Evolutionary conservation across 2,113 vertebrate genomes (phyloP).

Genomic region (Gymnocephalus cernua): DNA sequence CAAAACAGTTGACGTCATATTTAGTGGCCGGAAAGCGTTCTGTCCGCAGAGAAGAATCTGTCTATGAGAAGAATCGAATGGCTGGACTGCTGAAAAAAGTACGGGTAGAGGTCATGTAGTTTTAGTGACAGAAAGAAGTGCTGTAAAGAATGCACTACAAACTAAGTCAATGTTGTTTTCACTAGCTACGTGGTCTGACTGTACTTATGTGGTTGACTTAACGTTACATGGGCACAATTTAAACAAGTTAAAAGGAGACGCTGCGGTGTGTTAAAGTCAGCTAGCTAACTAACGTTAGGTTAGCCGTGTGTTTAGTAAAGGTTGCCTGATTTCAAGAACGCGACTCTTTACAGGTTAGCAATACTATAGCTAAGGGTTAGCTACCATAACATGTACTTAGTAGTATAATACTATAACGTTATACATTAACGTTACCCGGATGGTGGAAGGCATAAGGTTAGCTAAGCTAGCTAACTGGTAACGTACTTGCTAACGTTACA

Average conservation of each 20-base stretch:
- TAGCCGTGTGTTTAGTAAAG: not conserved
- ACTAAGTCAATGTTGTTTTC: too few species aligned
- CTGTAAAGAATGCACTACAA: rapidly evolving
- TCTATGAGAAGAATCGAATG: too few species aligned
- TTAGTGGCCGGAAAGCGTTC: conserved; percentile 35
- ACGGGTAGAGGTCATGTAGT: conserved; percentile 79
- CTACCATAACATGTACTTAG: too few species aligned
- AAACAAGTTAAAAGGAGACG: not conserved
- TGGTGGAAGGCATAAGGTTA: too few species aligned
- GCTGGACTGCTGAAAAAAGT: conserved; percentile 85
- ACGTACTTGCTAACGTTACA: too few species aligned
- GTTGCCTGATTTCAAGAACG: not conserved
- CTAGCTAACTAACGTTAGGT: not conserved
- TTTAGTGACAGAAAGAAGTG: rapidly evolving
- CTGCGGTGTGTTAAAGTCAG: not conserved
- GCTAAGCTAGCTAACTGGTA: too few species aligned
- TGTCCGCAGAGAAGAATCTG: not conserved
- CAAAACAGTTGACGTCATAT: conserved; percentile 42
- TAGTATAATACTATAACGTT: too few species aligned
- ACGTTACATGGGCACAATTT: not conserved
- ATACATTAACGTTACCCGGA: too few species aligned
- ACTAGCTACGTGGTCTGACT: rapidly evolving
- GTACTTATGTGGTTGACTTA: not conserved
- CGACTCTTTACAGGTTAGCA: not conserved
- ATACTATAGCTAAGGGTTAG: too few species aligned